phyloP scores from a whole-genome alignment of 1,140 invertebrate species.

The Cotesia glomerata region DNA sequence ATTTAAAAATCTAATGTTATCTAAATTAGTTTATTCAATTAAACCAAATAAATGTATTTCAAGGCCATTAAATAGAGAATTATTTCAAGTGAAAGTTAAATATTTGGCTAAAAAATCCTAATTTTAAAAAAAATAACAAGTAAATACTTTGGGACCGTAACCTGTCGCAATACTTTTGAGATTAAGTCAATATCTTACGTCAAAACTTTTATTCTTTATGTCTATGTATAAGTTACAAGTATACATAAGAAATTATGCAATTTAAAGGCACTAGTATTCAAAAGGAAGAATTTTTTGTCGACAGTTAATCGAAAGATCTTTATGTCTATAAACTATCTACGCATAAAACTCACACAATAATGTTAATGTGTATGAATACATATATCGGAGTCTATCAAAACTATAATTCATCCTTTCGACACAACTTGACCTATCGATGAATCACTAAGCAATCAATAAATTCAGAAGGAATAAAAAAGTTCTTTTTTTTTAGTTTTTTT shows the following conservation, averaged over 20 bases:
- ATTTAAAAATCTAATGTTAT: no score
- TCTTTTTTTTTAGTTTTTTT: not conserved
- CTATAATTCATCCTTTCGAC: not conserved
- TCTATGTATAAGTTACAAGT: conserved; percentile 28
- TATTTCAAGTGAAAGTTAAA: conserved; percentile 1
- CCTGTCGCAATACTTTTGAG: conserved; percentile 37
- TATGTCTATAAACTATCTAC: not conserved
- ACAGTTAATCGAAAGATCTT: not conserved
- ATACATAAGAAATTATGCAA: conserved; percentile 45
- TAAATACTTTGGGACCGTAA: not conserved
- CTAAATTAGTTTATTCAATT: no score
- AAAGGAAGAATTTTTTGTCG: not conserved
- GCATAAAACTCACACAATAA: not conserved
- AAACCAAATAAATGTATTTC: no score
- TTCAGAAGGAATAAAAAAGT: not conserved
- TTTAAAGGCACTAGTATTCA: conserved; percentile 15
- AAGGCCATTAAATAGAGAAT: no score
- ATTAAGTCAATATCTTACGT: conserved; percentile 45
- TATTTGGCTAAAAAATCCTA: not conserved
- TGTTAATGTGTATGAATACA: not conserved
- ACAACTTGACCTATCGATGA: not conserved
- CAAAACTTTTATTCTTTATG: not conserved
- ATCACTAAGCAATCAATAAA: not conserved
- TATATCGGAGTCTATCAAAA: not conserved
- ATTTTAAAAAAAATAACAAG: not conserved